A percentile compares a stretch with the other conserved stretches of the same genome.
phyloP scores from a whole-genome alignment of 2,888 invertebrate species.

The Platycheirus rosarum region DNA sequence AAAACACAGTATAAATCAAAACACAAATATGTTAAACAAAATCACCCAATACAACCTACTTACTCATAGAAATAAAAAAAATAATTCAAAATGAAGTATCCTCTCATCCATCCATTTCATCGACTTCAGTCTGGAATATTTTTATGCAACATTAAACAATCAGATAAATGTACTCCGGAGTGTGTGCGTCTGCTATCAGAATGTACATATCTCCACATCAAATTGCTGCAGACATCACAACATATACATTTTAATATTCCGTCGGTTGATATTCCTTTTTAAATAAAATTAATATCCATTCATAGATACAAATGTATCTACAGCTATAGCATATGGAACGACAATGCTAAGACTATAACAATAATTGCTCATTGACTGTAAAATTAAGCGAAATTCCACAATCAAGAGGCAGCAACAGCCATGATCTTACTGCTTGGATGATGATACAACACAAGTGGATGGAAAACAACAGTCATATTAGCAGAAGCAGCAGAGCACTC shows the following conservation, averaged over 20 bases:
- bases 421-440: slow-evolving; percentile 10
- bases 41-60: too few relatives aligned
- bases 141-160: slow-evolving; percentile 32
- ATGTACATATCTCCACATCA: slow-evolving; percentile 1
- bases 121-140: slow-evolving; percentile 33
- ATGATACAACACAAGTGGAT: neutral
- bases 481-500: neutral
- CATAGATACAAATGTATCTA: neutral
- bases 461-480: slow-evolving; percentile 20
- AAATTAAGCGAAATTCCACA: slow-evolving; percentile 53
- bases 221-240: neutral
- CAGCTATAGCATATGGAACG: neutral
- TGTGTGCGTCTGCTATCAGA: neutral
- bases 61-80: too few relatives aligned
- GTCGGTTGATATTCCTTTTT: neutral
- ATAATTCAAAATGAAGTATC: neutral
- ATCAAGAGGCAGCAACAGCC: neutral
- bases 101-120: slow-evolving; percentile 11
- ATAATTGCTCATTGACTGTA: slow-evolving; percentile 66
- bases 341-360: slow-evolving; percentile 35
- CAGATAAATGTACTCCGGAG: slow-evolving; percentile 3
- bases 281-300: slow-evolving; percentile 3
- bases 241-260: slow-evolving; percentile 27
- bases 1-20: too few relatives aligned
- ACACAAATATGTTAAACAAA: too few relatives aligned